Evolutionary conservation across 2,888 invertebrate species (phyloP).

Genomic region (Drosophila histrio): DNA sequence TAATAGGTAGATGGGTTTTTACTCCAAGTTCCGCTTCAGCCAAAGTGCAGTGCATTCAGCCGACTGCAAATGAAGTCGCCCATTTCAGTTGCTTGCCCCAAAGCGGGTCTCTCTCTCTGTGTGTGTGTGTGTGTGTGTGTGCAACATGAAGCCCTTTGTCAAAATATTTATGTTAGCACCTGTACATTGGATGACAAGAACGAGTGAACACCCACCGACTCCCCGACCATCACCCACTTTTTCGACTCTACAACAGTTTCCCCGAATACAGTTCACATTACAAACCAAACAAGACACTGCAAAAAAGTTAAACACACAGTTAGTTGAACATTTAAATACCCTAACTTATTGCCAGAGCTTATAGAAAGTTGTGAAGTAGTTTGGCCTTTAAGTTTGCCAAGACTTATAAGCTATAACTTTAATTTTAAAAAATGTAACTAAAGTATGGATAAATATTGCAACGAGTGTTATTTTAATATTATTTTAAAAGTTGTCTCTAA

Average conservation of each 20-base stretch:
- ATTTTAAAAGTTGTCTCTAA: no score
- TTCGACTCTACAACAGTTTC: conserved; percentile 8
- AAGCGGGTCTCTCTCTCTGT: background rate
- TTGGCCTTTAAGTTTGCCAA: no score
- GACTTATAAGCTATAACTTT: no score
- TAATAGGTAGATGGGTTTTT: background rate
- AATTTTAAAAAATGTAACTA: no score
- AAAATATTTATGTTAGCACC: conserved; percentile 76
- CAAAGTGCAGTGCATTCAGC: conserved; percentile 50
- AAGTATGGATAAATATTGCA: no score
- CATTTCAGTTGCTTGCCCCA: background rate
- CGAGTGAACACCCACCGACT: background rate
- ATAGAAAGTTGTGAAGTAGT: no score
- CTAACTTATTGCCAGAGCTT: conserved; percentile 7
- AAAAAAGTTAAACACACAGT: background rate
- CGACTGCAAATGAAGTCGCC: conserved; percentile 63
- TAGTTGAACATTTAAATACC: conserved; percentile 21
- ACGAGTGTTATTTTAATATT: no score
- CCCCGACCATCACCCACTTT: background rate
- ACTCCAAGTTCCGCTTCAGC: conserved; percentile 34
- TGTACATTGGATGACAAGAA: conserved; percentile 40
- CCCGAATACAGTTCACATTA: conserved; percentile 32
- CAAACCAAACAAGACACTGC: conserved; percentile 26
- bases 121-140: conserved; percentile 9
- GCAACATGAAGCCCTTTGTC: conserved; percentile 55